A percentile compares a stretch with the other conserved stretches of the same genome.
phyloP scores from a whole-genome alignment of 2,888 invertebrate species.

The Tenthredo livida region DNA sequence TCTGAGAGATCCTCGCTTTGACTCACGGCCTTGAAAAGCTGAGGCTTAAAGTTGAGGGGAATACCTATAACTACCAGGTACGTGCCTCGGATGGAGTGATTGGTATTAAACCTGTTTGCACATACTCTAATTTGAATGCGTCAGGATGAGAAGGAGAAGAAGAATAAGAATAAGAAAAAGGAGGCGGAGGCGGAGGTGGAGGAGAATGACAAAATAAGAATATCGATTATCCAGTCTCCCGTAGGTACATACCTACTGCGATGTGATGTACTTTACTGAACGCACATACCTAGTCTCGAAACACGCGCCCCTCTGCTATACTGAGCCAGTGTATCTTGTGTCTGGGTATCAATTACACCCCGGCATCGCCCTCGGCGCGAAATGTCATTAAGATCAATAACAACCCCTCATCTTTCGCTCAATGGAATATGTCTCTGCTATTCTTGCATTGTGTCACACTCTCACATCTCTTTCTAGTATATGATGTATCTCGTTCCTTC shows the following conservation, averaged over 20 bases:
- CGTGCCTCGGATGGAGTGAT: constrained; percentile 20
- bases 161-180: background rate
- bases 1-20: background rate
- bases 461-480: background rate
- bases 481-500: too few species aligned
- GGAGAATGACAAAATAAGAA: constrained; percentile 11
- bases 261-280: background rate
- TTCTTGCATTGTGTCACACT: constrained; percentile 32
- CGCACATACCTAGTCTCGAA: background rate
- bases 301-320: background rate
- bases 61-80: background rate
- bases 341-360: constrained; percentile 73
- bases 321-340: constrained; percentile 57
- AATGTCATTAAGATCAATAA: constrained; percentile 76
- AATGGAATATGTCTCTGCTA: constrained; percentile 25
- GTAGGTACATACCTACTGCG: too few species aligned
- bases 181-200: too few species aligned
- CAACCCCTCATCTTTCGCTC: constrained; percentile 57
- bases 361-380: constrained; percentile 70
- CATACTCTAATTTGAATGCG: constrained; percentile 46
- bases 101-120: constrained; percentile 49
- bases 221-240: constrained; percentile 31
- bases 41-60: background rate
- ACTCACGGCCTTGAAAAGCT: constrained; percentile 13
- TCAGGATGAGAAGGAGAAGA: constrained; percentile 13